Percentiles rank a stretch among this genome's conserved stretches.
Evolutionary conservation across 2,113 vertebrate species (phyloP).

Genomic region (Campylomormyrus numenius): DNA sequence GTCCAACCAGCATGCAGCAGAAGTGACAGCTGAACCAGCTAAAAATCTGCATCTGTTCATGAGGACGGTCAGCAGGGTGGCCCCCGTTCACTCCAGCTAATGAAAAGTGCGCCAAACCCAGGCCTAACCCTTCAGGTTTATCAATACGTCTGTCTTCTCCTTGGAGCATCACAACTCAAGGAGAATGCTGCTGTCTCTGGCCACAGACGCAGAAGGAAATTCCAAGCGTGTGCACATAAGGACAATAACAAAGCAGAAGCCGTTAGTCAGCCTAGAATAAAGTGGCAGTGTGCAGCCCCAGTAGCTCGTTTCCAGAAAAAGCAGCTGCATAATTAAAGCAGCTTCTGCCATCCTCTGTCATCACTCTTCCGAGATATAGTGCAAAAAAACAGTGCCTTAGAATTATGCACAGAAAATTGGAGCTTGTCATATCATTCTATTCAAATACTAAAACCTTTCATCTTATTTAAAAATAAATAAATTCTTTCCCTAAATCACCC

Average conservation of each 20-base stretch:
- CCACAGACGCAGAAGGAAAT: background rate
- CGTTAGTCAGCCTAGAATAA: background rate
- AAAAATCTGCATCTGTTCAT: background rate
- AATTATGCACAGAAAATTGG: slow-evolving; percentile 3
- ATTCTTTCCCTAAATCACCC: background rate
- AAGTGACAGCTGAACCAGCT: background rate
- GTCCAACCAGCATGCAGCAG: background rate
- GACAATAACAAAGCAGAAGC: background rate
- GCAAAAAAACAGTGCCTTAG: background rate
- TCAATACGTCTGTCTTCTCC: background rate
- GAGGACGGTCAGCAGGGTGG: background rate
- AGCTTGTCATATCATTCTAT: background rate
- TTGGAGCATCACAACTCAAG: background rate
- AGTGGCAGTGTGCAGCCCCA: background rate
- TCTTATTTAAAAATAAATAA: background rate
- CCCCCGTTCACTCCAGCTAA: background rate
- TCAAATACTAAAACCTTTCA: background rate
- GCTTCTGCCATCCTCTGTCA: background rate
- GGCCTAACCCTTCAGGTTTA: background rate
- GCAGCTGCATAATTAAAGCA: background rate
- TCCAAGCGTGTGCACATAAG: background rate
- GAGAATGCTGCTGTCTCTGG: background rate
- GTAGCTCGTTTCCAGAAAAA: background rate
- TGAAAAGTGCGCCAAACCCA: background rate
- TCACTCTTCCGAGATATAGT: background rate